Evolutionary conservation across 1,140 invertebrate species (phyloP), one percentile per base, ranked within the genome.

Genomic region (Pogonus chalceus): DNA sequence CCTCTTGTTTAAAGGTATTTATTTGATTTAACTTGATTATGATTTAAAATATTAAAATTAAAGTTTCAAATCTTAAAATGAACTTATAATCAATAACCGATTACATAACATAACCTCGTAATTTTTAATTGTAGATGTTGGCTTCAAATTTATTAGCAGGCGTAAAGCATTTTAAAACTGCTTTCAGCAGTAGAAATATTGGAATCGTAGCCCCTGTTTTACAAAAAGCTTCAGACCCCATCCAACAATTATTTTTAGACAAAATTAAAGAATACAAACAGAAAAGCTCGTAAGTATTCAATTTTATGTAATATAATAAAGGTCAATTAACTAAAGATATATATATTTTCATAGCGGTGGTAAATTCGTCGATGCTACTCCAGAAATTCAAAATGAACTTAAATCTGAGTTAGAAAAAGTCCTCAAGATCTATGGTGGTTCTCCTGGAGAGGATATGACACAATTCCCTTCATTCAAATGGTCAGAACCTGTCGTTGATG

Each of bases 211-310:
- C 83, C 10, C 83, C 86, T 20, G 79, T 72, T 22, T 67, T 88
- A 50, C 80, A 86, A 64, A 86, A 87, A 66, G 83, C 81, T 2
- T 74, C 76, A 2, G 93, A 96, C 70, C 92, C 92, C 3, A 92
- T 97, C 65, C 93, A 96, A 67, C 86, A 96, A 72, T 69, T 96
- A 21, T 97, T 97, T 69, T 62, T 96, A 35, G 88, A 96, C 51
- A 96, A 96, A 82, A 81, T 96, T 57, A 80, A 81, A 49, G 92
- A 95, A 74, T 97, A 93, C 73, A 88, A 82, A 62, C 72, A 82
- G 16, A 87, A 87, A 63, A 82, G 78, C 64, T 72, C 73, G 84
- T 87, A 78, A 76, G 77, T 73, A 39, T 54, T 49, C 21, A 21
- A 52, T 26, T 23, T 55, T n/a, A 57, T 3, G 14, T 35, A 35